Base-by-base conservation (phyloP, 2,113 vertebrate genomes). In the Rhagologus leucostigma region DNA sequence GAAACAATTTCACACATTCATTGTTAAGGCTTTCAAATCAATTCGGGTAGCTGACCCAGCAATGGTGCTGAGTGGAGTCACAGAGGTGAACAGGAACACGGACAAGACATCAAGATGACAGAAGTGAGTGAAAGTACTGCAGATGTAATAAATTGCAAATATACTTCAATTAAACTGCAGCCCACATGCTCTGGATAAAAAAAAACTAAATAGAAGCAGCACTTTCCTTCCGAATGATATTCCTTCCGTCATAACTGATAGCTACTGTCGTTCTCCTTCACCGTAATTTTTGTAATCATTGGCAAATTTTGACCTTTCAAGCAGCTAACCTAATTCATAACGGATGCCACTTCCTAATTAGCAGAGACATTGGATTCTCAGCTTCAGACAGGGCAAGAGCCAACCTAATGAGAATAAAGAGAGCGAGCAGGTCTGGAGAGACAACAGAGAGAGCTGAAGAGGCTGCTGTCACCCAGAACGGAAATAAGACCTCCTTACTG, bases 231-330 rank as follows among this genome's bases (percentile, higher is more conserved):
- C 11, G 18, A 90, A 94, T 12, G 8, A 60, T 63, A 67, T 35
- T 93, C 59, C 20, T 62, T 81, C 69, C 23, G 35, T 89, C 29
- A 26, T 73, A 95, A 89, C 39, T 82, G 84, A 89, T 62, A 94
- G 87, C 79, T 90, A 8, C 84, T 84, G 78, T 80, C 87, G 76
- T 86, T 75, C 82, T 68, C 64, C 74, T 96, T 79, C 80, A 77
- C 47, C 10, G 15, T 95, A 92, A 90, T 87, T 94, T 92, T 56
- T 95, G 83, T 92, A 91, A 97, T 96, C 93, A 81, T 52, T 92
- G 87, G 89, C 70, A 94, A 95, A 93, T 97, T 94, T 77, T 96
- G 97, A 97, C 96, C 96, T 97, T 96, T 97, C 91, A 95, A 94
- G 96, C 85, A 85, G 94, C 87, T 97, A 95, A 95, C 95, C 89